Evolutionary conservation across 1,140 invertebrate species (phyloP).

Genomic region (Trachymyrmex cornetzi): DNA sequence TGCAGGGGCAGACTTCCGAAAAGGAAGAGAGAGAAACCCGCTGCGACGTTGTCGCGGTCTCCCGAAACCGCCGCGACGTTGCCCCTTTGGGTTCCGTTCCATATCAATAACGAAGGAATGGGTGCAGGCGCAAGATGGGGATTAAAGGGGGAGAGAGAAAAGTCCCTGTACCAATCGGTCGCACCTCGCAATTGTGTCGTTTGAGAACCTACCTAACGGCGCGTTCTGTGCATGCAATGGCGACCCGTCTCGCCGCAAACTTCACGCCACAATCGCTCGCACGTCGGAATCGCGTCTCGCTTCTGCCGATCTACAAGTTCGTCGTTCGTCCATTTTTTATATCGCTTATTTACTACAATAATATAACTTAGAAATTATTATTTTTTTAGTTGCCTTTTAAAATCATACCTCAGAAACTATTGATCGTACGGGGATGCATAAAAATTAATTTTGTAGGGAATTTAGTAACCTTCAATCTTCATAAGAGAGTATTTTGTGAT

Average conservation of each 20-base stretch:
- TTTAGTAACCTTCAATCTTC: no score
- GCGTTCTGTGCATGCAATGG: slow-evolving; percentile 18
- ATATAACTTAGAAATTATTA: no score
- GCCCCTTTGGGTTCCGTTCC: slow-evolving; percentile 32
- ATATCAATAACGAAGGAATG: slow-evolving; percentile 47
- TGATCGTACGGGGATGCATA: no score
- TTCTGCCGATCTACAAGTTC: background rate
- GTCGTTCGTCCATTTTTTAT: background rate
- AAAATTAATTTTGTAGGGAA: no score
- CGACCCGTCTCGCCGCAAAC: slow-evolving; percentile 32
- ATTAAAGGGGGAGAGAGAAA: background rate
- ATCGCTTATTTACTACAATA: background rate
- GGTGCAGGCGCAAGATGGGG: background rate
- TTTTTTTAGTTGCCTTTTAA: no score
- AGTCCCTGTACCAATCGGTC: slow-evolving; percentile 29
- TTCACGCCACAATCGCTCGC: slow-evolving; percentile 6
- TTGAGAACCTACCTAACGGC: slow-evolving; percentile 41
- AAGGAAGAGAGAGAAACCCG: slow-evolving; percentile 52
- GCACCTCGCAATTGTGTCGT: slow-evolving; percentile 37
- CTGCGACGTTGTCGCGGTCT: slow-evolving; percentile 58
- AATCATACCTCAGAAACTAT: no score
- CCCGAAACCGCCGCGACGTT: slow-evolving; percentile 50
- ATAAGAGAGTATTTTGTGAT: no score
- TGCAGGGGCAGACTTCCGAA: slow-evolving; percentile 48
- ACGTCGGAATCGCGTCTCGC: background rate